Evolutionary conservation across 2,888 invertebrate species (phyloP).

Genomic region (Drosophila neutralis): DNA sequence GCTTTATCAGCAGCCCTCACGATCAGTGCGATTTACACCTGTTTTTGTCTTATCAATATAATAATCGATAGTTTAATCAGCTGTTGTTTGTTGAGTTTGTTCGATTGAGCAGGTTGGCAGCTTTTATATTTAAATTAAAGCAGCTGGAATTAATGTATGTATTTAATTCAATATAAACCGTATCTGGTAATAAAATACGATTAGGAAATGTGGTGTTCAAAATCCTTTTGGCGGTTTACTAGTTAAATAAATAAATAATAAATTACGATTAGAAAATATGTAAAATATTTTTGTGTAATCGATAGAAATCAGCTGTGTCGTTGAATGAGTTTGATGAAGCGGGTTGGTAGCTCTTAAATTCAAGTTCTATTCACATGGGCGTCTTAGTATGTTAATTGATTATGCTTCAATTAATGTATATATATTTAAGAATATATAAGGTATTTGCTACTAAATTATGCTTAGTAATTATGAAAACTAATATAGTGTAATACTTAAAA

Average conservation of each 20-base stretch:
- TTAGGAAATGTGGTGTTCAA: background rate
- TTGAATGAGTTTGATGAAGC: background rate
- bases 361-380: background rate
- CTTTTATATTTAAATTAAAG: background rate
- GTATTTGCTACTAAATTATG: background rate
- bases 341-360: background rate
- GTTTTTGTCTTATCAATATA: background rate
- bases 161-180: background rate
- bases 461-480: background rate
- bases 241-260: background rate
- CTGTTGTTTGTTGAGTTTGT: background rate
- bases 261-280: too few relatives aligned
- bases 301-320: slow-evolving; percentile 12
- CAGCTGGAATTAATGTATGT: background rate
- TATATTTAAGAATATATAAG: background rate
- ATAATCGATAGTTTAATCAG: slow-evolving; percentile 14
- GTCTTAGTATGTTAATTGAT: too few relatives aligned
- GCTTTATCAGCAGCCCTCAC: slow-evolving; percentile 33
- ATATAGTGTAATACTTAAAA: background rate
- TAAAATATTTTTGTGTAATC: slow-evolving; percentile 11
- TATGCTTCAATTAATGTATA: background rate
- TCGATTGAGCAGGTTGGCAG: background rate
- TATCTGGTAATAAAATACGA: background rate
- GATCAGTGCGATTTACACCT: slow-evolving; percentile 31
- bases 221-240: too few relatives aligned